Percentiles rank a stretch among this genome's conserved stretches.
phyloP scores from a whole-genome alignment of 2,113 vertebrate species.

The Litocranius walleri region DNA sequence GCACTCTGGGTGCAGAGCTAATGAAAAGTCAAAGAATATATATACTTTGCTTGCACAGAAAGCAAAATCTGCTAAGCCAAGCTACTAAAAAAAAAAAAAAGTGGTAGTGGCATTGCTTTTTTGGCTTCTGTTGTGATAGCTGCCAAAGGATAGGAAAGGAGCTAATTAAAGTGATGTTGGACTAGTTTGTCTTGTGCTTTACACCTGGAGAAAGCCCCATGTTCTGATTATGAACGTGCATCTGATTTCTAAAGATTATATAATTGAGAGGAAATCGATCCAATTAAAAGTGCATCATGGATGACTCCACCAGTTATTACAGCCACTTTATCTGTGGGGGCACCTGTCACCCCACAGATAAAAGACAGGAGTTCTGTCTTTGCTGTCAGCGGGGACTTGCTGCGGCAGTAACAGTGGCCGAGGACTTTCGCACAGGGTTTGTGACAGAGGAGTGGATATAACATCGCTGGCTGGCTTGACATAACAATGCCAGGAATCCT shows the following conservation, averaged over 20 bases:
- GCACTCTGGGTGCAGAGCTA: neutral
- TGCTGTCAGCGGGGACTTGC: slow-evolving; percentile 16
- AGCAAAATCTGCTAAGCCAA: neutral
- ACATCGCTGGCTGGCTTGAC: neutral
- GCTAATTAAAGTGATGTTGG: slow-evolving; percentile 49
- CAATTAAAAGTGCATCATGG: slow-evolving; percentile 75
- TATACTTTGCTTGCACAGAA: neutral
- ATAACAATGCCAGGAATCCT: neutral
- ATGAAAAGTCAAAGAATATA: neutral
- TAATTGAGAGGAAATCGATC: slow-evolving; percentile 79
- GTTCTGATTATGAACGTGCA: slow-evolving; percentile 65
- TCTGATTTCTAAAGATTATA: slow-evolving; percentile 64
- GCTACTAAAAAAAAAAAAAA: neutral
- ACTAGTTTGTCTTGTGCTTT: slow-evolving; percentile 65
- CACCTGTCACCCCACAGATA: neutral
- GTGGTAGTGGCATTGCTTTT: neutral
- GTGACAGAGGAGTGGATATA: neutral
- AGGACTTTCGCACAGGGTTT: neutral
- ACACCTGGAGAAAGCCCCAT: slow-evolving; percentile 65
- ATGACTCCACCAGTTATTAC: slow-evolving; percentile 62
- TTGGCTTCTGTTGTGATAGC: neutral
- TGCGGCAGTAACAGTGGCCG: neutral
- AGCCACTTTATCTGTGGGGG: slow-evolving; percentile 66
- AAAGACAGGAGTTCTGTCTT: slow-evolving; percentile 44
- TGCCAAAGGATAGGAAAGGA: slow-evolving; percentile 59